phyloP scores from a whole-genome alignment of 1,140 invertebrate species.

The Dysdera silvatica region DNA sequence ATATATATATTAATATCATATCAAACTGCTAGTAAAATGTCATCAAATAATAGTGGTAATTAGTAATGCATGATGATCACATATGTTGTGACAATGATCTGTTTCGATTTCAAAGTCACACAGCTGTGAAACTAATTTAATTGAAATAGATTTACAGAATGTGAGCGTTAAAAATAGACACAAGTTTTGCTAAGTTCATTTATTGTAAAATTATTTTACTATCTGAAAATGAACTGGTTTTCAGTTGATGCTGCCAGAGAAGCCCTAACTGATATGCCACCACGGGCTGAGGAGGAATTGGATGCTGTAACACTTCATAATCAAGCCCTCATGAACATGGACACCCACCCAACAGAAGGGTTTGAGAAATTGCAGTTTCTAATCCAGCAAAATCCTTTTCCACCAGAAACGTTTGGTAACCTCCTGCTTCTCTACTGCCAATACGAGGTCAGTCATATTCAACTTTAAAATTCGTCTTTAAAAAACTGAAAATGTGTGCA shows the following conservation, averaged over 20 bases:
- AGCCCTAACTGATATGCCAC: constrained; percentile 95
- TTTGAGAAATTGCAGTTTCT: constrained; percentile 97
- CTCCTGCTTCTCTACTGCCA: constrained; percentile 90
- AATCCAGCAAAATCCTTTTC: constrained; percentile 85
- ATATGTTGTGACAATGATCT: too few species aligned
- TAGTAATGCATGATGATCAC: too few species aligned
- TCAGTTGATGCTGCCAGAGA: constrained; percentile 80
- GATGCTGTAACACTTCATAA: constrained; percentile 98
- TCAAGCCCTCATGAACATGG: constrained; percentile 91
- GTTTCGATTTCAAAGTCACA: too few species aligned
- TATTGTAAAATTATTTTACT: not conserved
- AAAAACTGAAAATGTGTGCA: too few species aligned
- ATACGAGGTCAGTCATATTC: constrained; percentile 69
- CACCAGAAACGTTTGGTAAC: constrained; percentile 96
- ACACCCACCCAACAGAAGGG: constrained; percentile 77
- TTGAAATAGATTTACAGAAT: too few species aligned
- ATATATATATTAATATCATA: too few species aligned
- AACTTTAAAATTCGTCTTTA: too few species aligned
- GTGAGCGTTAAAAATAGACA: too few species aligned
- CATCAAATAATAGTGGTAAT: too few species aligned
- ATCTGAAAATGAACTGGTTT: not conserved
- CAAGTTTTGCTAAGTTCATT: not conserved
- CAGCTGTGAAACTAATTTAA: too few species aligned
- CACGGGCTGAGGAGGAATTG: constrained; percentile 86
- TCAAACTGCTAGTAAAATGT: too few species aligned